A percentile compares a stretch with the other conserved stretches of the same genome.
phyloP scores from a whole-genome alignment of 2,888 invertebrate species.

The Apodemia zela region DNA sequence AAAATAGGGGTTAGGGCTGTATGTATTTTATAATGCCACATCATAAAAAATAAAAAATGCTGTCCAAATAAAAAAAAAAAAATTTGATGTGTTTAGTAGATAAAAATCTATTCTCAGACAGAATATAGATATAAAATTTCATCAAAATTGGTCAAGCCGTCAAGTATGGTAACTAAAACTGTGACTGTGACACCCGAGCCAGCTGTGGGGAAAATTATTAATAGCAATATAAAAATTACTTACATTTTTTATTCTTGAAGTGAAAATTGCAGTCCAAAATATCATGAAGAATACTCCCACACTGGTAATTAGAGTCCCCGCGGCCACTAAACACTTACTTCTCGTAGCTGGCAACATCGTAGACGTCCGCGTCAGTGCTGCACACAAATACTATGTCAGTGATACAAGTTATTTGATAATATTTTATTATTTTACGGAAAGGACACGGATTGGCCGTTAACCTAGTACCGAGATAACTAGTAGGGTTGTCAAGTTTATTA shows the following conservation, averaged over 20 bases:
- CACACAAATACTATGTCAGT: background rate
- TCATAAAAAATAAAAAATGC: too few relatives aligned
- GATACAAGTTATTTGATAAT: slow-evolving; percentile 1
- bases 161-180: too few relatives aligned
- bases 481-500: background rate
- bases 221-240: slow-evolving; percentile 29
- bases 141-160: too few relatives aligned
- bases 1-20: too few relatives aligned
- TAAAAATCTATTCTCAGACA: too few relatives aligned
- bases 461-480: background rate
- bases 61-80: too few relatives aligned
- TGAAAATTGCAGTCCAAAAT: slow-evolving; percentile 58
- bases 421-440: background rate
- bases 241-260: slow-evolving; percentile 51
- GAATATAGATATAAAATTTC: too few relatives aligned
- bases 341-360: slow-evolving; percentile 22
- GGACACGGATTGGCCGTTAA: background rate
- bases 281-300: slow-evolving; percentile 52
- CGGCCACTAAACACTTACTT: slow-evolving; percentile 51
- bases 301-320: slow-evolving; percentile 50
- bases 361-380: background rate
- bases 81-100: too few relatives aligned
- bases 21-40: too few relatives aligned
- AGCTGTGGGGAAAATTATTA: too few relatives aligned
- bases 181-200: too few relatives aligned